Percentiles rank a stretch among this genome's conserved stretches.
Evolutionary conservation across 2,888 invertebrate genomes (phyloP).

Genomic region (Pardosa pseudoannulata): DNA sequence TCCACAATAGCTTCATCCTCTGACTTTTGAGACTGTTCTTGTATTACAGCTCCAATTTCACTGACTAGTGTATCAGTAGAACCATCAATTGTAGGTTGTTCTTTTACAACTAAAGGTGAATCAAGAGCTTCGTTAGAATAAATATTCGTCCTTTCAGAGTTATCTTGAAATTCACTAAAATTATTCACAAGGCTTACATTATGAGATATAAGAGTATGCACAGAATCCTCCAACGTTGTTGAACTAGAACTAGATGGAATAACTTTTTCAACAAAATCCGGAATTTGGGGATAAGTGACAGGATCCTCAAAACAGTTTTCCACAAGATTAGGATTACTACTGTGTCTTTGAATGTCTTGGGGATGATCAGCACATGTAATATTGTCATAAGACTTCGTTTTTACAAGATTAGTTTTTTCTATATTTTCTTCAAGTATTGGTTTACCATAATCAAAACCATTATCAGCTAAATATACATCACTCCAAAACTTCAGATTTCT

Average conservation of each 20-base stretch:
- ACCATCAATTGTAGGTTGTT: slow-evolving; percentile 78
- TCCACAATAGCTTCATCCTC: background rate
- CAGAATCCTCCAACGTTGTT: background rate
- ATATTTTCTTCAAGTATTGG: slow-evolving; percentile 68
- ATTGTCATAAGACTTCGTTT: slow-evolving; percentile 92
- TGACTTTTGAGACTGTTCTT: slow-evolving; percentile 17
- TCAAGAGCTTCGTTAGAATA: background rate
- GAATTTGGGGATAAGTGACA: slow-evolving; percentile 21
- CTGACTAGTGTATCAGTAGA: slow-evolving; percentile 81
- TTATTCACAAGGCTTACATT: background rate
- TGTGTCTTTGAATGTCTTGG: slow-evolving; percentile 82
- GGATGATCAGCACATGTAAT: slow-evolving; percentile 83
- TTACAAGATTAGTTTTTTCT: slow-evolving; percentile 76
- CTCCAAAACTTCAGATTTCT: slow-evolving; percentile 90
- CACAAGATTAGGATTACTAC: slow-evolving; percentile 90
- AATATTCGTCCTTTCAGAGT: slow-evolving; percentile 31
- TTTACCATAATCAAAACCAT: slow-evolving; percentile 22
- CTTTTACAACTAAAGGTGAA: slow-evolving; percentile 2
- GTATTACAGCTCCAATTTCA: slow-evolving; percentile 68
- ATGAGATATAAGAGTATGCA: background rate
- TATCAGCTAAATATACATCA: slow-evolving; percentile 86
- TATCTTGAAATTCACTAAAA: background rate
- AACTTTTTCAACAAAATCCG: background rate
- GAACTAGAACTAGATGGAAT: background rate
- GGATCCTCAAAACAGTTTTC: slow-evolving; percentile 79